Evolutionary conservation across 2,113 vertebrate genomes (phyloP).

Genomic region (Laterallus jamaicensis): DNA sequence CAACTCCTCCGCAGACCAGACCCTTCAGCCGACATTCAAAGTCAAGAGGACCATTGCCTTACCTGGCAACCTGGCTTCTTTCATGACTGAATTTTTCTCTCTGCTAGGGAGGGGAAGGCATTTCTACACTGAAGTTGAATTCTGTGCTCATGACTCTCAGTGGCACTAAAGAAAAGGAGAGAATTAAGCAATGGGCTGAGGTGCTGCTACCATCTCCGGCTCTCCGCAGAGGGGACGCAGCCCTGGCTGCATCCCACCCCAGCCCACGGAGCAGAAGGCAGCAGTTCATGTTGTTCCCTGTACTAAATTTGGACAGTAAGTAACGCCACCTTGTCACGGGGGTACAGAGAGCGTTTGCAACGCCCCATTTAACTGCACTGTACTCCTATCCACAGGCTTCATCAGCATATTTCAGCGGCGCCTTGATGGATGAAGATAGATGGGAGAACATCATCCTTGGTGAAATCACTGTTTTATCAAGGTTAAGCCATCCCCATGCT

Average conservation of each 20-base stretch:
- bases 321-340: conserved; percentile 75
- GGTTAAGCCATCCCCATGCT: conserved; percentile 87
- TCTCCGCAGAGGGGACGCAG: not conserved
- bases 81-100: not conserved
- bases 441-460: conserved; percentile 86
- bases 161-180: not conserved
- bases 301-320: conserved; percentile 74
- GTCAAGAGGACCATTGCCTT: not conserved
- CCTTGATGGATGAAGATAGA: conserved; percentile 91
- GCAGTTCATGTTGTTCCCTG: not conserved
- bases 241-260: not conserved
- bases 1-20: not conserved
- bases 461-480: conserved; percentile 93
- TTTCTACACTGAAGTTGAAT: not conserved
- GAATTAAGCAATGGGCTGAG: not conserved
- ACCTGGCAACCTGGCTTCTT: not conserved
- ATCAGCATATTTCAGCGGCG: conserved; percentile 87
- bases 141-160: accelerated
- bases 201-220: not conserved
- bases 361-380: conserved; percentile 88
- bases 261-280: not conserved
- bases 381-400: conserved; percentile 77
- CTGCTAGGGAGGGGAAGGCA: not conserved
- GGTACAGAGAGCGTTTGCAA: conserved; percentile 82
- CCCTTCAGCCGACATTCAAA: not conserved